Evolutionary conservation across 2,113 vertebrate species (phyloP).

Genomic region (Poeciliopsis occidentalis): DNA sequence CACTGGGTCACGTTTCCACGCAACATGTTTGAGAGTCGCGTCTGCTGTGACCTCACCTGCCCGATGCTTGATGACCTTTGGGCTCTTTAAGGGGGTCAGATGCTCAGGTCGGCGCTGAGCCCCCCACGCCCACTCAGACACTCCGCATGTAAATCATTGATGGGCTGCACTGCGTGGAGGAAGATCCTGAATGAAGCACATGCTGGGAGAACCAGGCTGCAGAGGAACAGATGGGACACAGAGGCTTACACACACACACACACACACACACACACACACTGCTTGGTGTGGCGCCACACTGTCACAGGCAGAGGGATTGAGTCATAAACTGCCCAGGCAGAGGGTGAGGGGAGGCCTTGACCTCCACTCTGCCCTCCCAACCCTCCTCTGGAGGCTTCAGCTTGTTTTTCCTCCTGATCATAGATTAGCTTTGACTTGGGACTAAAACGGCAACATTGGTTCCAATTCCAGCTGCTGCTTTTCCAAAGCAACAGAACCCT

Average conservation of each 20-base stretch:
- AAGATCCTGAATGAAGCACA: constrained; percentile 60
- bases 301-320: constrained; percentile 47
- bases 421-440: no score
- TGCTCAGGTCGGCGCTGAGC: neutral
- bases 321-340: constrained; percentile 41
- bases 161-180: constrained; percentile 33
- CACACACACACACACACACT: neutral
- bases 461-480: no score
- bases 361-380: neutral
- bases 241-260: constrained; percentile 30
- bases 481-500: neutral
- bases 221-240: constrained; percentile 60
- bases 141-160: constrained; percentile 41
- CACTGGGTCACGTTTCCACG: neutral
- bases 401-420: no score
- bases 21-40: neutral
- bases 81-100: neutral
- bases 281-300: constrained; percentile 28
- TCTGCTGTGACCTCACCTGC: constrained; percentile 4
- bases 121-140: neutral
- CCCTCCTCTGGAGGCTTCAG: no score
- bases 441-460: no score
- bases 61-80: neutral
- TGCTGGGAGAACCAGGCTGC: constrained; percentile 48
- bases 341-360: constrained; percentile 12